phyloP scores from a whole-genome alignment of 2,888 invertebrate genomes.

The Troglohyphantes excavatus region DNA sequence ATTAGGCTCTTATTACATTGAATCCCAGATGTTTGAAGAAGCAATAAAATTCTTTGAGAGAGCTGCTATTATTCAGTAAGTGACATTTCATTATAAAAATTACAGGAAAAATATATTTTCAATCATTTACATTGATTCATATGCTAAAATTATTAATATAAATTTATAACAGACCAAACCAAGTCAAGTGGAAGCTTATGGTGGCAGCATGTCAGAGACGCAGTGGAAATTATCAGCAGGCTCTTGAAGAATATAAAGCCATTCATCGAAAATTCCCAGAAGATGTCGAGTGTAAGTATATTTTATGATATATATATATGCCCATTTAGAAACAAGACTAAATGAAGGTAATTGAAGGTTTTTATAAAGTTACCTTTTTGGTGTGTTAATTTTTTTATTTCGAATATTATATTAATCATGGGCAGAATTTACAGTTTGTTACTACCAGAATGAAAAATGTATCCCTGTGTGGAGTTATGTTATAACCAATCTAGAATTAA shows the following conservation, averaged over 20 bases:
- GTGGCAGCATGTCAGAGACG: slow-evolving; percentile 92
- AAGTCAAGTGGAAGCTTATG: slow-evolving; percentile 92
- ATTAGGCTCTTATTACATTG: slow-evolving; percentile 93
- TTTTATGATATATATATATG: slow-evolving; percentile 79
- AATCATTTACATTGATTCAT: not conserved
- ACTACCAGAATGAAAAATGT: too few species aligned
- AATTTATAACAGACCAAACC: slow-evolving; percentile 85
- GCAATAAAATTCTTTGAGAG: slow-evolving; percentile 92
- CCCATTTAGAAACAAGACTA: too few species aligned
- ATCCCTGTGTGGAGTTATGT: too few species aligned
- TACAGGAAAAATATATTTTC: not conserved
- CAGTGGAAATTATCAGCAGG: slow-evolving; percentile 92
- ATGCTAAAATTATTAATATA: not conserved
- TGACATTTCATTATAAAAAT: not conserved
- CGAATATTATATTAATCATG: too few species aligned
- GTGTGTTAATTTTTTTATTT: too few species aligned
- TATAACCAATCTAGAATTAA: too few species aligned
- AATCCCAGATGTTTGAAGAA: slow-evolving; percentile 93
- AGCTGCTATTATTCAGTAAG: slow-evolving; percentile 87
- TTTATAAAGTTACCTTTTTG: too few species aligned
- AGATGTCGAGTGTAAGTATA: slow-evolving; percentile 91
- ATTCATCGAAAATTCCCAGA: slow-evolving; percentile 96
- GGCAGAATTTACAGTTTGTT: too few species aligned
- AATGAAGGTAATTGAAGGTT: too few species aligned
- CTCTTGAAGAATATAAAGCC: slow-evolving; percentile 91